Evolutionary conservation across 1,140 invertebrate genomes (phyloP).

Genomic region (Drosophila navojoa): DNA sequence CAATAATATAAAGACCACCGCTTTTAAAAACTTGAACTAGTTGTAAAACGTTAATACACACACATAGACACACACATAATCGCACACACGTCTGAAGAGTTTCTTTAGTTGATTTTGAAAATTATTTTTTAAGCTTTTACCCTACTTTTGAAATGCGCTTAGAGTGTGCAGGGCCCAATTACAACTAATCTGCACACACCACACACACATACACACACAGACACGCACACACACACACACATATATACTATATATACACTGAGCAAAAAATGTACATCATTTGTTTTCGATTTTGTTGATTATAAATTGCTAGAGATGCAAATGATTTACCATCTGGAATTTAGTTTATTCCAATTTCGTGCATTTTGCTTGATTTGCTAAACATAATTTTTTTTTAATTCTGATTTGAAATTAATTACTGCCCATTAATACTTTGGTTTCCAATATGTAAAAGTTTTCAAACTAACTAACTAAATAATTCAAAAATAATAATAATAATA

Average conservation of each 20-base stretch:
- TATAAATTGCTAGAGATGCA: constrained; percentile 5
- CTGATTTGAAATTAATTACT: not conserved
- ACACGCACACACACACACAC: not conserved
- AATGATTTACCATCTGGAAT: constrained; percentile 50
- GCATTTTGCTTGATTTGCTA: constrained; percentile 73
- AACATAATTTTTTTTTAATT: constrained; percentile 16
- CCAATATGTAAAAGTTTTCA: constrained; percentile 33
- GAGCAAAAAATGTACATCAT: constrained; percentile 42
- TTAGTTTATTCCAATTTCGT: constrained; percentile 58
- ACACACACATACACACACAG: not conserved
- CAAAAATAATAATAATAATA: constrained; percentile 11
- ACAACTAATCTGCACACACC: constrained; percentile 8
- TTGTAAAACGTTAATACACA: constrained; percentile 40
- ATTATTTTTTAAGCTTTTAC: constrained; percentile 29
- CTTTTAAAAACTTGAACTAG: constrained; percentile 58
- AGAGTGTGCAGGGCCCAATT: constrained; percentile 15
- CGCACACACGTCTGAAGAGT: constrained; percentile 11
- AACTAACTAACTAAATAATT: constrained; percentile 39
- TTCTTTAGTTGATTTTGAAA: constrained; percentile 30
- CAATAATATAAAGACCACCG: constrained; percentile 55
- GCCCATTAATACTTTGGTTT: constrained; percentile 46
- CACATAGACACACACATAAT: constrained; percentile 37
- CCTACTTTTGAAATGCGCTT: constrained; percentile 35
- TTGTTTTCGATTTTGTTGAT: constrained; percentile 42
- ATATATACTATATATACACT: not conserved